Base-by-base conservation (phyloP, 2,797 vertebrate species). In the Xenopus petersii region DNA sequence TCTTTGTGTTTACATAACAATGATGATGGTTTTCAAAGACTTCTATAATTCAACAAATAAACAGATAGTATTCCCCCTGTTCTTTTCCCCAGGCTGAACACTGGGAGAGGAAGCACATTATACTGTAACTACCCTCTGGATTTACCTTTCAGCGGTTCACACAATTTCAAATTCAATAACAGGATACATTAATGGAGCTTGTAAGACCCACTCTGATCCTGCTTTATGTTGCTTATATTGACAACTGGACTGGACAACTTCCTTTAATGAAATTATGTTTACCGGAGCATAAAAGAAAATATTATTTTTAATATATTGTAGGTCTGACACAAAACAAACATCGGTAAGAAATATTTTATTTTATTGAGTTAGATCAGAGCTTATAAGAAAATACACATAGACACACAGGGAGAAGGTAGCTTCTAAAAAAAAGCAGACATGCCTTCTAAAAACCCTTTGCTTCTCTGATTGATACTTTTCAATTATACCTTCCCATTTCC, bases 401-500 rank as follows among this genome's bases (percentile, higher is more conserved):
- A 73, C 9, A 8, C 0, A 3, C 9, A 21, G 65, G 42, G 16
- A 36, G 4, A 70, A 42, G 0, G 3, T 51, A n/a, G 33, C 81
- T 60, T 51, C 72, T 79, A 76, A 81, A 85, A 21, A 21, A 82
- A 82, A 75, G 83, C 79, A 71, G 85, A 54, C 80, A 82, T 80
- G 71, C 84, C 82, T 83, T 81, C 77, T 80, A 86, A 89, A 91
- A 86, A 2, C 92, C 88, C 87, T 88, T 91, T 89, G 91, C 94
- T 94, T 94, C 92, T 94, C 95, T 98, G 97, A 98, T 97, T 98
- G 97, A 98, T 98, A 98, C 95, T 98, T 98, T 98, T 98, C 96
- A 98, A 98, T 98, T 98, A 98, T 94, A 95, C 93, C 93, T 93
- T 90, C 86, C 88, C 91, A 93, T 92, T 91, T 91, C 94, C 90